Base-by-base conservation (phyloP, 2,113 vertebrate species). In the Martes martes region DNA sequence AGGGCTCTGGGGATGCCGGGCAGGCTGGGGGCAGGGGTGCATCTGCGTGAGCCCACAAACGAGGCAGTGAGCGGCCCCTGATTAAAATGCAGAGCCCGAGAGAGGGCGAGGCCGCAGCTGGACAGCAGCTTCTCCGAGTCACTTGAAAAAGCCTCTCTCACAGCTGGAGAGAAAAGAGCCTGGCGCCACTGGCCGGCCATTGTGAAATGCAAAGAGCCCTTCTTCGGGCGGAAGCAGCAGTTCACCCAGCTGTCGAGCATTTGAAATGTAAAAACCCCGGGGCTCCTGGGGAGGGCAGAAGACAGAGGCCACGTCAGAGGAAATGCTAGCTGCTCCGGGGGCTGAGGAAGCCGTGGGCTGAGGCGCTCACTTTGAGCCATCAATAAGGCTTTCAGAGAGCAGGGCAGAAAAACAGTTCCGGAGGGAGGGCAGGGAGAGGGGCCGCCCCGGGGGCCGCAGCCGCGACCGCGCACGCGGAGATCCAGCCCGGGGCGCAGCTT, bases 121-220 rank as follows among this genome's bases (percentile, higher is more conserved):
- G 98, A 98, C 98, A 97, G 98, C 98, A 98, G 98, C 98, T 98
- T 98, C 98, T 98, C 98, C 95, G 55, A 97, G 98, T 97, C 98
- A 93, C 97, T 98, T 97, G 98, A 98, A 98, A 98, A 98, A 97
- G 98, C 98, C 98, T 97, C 98, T 96, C 96, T 98, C 99, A 99
- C 99, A 99, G 99, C 99, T 99, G 99, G 99, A 99, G 98, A 97
- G 98, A 98, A 97, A 98, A 97, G 97, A 98, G 98, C 98, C 97
- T 97, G 97, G 98, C 97, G 98, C 98, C 97, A 94, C 97, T 98
- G 98, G 97, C 98, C 88, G 91, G 92, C 98, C 98, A 98, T 98
- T 99, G 99, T 98, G 98, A 97, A 88, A 97, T 71, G 97, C 97
- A 97, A 97, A 98, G 99, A 94, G 98, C 98, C 98, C 98, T 98